Evolutionary conservation across 2,113 vertebrate genomes (phyloP).

Genomic region (Hippolais icterina): DNA sequence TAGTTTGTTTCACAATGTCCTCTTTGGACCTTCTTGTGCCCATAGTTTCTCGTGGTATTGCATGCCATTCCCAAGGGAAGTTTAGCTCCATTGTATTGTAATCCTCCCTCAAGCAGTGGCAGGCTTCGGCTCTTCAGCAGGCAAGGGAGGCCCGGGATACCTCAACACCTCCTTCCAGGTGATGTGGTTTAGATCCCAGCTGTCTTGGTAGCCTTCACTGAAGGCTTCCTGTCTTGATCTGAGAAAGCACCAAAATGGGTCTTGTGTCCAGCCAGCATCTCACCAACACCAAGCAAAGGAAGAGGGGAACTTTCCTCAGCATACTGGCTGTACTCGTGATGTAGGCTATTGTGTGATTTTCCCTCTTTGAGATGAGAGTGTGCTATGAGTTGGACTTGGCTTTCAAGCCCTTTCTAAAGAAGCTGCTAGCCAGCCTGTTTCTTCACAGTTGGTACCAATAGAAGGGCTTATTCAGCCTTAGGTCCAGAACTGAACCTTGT

Average conservation of each 20-base stretch:
- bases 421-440: not conserved
- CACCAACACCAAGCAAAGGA: not conserved
- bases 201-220: not conserved
- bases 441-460: not conserved
- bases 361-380: not conserved
- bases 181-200: not conserved
- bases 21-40: not conserved
- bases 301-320: not conserved
- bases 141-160: not conserved
- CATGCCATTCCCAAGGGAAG: not conserved
- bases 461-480: not conserved
- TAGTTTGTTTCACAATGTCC: not conserved
- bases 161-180: not conserved
- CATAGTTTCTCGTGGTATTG: not conserved
- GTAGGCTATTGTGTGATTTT: not conserved
- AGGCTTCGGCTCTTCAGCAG: not conserved
- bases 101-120: not conserved
- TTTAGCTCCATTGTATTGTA: accelerated
- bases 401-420: not conserved
- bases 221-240: not conserved
- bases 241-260: not conserved
- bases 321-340: not conserved
- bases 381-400: accelerated
- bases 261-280: not conserved
- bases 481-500: not conserved